Conservation (phyloP, 2,113 vertebrate genomes). For the Ondatra zibethicus region DNA sequence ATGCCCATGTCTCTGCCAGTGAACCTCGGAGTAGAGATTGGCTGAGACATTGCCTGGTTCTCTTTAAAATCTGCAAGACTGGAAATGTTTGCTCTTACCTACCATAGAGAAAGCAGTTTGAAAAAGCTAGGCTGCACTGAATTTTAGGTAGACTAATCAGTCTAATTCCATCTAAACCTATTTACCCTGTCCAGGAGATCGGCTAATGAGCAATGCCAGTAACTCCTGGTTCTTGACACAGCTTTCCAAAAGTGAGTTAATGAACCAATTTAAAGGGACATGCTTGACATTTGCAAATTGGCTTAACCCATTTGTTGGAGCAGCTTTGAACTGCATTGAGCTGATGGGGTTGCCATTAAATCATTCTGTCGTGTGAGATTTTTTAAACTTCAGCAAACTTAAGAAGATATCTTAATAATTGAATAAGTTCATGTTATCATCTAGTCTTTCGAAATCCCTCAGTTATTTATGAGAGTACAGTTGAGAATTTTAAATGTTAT, state of each 20-base stretch:
- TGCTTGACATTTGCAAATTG: conserved; percentile 80
- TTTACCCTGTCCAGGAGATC: conserved; percentile 76
- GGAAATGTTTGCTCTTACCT: conserved; percentile 40
- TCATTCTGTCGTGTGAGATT: conserved; percentile 10
- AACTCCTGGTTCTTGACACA: conserved; percentile 74
- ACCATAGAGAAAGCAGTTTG: conserved; percentile 49
- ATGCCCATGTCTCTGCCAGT: background rate
- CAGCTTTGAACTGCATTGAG: conserved; percentile 52
- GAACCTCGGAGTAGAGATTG: background rate
- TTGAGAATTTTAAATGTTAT: conserved; percentile 25
- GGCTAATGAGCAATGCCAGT: conserved; percentile 77
- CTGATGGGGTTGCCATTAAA: conserved; percentile 59
- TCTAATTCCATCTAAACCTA: conserved; percentile 77
- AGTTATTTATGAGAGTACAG: background rate
- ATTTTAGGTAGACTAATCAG: conserved; percentile 74
- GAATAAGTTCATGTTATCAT: background rate
- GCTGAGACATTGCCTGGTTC: background rate
- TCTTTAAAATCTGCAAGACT: conserved; percentile 53
- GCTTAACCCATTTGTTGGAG: conserved; percentile 67
- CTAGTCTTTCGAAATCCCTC: background rate
- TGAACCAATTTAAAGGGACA: conserved; percentile 79
- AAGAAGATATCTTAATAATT: conserved; percentile 63
- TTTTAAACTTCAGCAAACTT: conserved; percentile 58
- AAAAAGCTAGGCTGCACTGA: conserved; percentile 56
- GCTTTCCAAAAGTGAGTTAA: conserved; percentile 77